These are phyloP conservation scores for Odontocerum albicorne DNA, from an alignment of 2,888 invertebrate species.

Conservation along the genomic window DNA sequence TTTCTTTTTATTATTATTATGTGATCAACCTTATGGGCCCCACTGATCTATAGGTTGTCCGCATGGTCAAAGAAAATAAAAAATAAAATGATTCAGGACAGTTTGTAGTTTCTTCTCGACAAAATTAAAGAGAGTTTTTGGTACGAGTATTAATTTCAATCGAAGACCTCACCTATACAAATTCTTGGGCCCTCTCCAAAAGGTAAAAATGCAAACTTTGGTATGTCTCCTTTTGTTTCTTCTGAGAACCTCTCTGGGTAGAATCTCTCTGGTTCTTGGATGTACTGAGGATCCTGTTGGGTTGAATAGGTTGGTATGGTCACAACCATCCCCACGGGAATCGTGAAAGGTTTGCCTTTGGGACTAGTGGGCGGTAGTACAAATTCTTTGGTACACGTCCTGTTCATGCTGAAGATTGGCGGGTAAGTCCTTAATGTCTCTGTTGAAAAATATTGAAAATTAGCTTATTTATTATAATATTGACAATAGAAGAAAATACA, in stretches of 20 bases:
- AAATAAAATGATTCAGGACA: too few relatives aligned
- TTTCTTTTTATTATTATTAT: too few relatives aligned
- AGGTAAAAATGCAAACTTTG: slow-evolving; percentile 42
- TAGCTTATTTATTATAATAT: neutral
- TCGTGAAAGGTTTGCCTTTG: slow-evolving; percentile 18
- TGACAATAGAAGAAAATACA: neutral
- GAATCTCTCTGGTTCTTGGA: slow-evolving; percentile 53
- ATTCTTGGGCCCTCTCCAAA: slow-evolving; percentile 47
- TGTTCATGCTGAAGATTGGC: slow-evolving; percentile 11
- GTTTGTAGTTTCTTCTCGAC: too few relatives aligned
- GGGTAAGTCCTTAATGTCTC: slow-evolving; percentile 21
- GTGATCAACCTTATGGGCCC: too few relatives aligned
- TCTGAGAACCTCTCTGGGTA: slow-evolving; percentile 54
- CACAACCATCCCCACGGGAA: slow-evolving; percentile 38
- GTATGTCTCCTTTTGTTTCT: slow-evolving; percentile 40
- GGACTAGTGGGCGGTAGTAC: slow-evolving; percentile 8
- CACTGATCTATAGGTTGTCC: too few relatives aligned
- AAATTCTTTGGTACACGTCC: slow-evolving; percentile 21
- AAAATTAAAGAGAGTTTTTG: too few relatives aligned
- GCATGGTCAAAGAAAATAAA: too few relatives aligned
- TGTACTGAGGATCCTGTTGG: slow-evolving; percentile 52
- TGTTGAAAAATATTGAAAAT: neutral
- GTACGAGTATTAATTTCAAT: neutral
- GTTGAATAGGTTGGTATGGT: slow-evolving; percentile 46
- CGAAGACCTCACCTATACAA: slow-evolving; percentile 42